Evolutionary conservation across 2,113 vertebrate species (phyloP), one percentile per base, ranked within the genome.

Genomic region (Picathartes gymnocephalus): DNA sequence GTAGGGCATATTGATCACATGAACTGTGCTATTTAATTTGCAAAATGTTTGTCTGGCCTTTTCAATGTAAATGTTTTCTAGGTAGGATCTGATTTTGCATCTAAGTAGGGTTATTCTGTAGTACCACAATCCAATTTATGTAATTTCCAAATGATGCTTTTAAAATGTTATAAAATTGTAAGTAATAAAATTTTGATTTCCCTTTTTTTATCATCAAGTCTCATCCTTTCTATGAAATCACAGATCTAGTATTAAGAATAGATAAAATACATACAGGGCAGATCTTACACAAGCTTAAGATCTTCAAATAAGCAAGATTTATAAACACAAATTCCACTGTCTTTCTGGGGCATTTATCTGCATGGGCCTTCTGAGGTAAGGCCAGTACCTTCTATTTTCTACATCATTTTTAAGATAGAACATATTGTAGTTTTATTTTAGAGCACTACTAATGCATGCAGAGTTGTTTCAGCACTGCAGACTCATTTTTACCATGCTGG

Each of bases 11-110:
- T 82, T 85, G 61, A 80, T 87, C 35, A 83, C 60, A 13, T 76
- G 81, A 58, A 76, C 65, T 45, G 17, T 24, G 15, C 7, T 56
- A 83, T 95, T 97, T 93, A 81, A 93, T 92, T 94, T 96, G 20
- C 28, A 95, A 97, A 93, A 87, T 90, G 54, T 71, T 95, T 76
- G 5, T 35, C 45, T 68, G 30, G 1, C 18, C 90, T 82, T 96
- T 91, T 47, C 21, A 61, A 51, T 48, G 56, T 25, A 65, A 37
- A 27, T 66, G 2, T 90, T 93, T 91, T 76, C n/a, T 85, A 60
- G 10, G 3, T 58, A 11, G 65, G 19, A 47, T 65, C 9, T 27
- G 11, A 69, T 66, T 91, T 86, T 84, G 31, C 20, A 42, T 22
- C 17, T 31, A 58, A 30, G 4, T 56, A 39, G 24, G 45, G 7